These are phyloP conservation scores for Troilus luridus DNA, from an alignment of 2,888 invertebrate species.

Conservation along the genomic window DNA sequence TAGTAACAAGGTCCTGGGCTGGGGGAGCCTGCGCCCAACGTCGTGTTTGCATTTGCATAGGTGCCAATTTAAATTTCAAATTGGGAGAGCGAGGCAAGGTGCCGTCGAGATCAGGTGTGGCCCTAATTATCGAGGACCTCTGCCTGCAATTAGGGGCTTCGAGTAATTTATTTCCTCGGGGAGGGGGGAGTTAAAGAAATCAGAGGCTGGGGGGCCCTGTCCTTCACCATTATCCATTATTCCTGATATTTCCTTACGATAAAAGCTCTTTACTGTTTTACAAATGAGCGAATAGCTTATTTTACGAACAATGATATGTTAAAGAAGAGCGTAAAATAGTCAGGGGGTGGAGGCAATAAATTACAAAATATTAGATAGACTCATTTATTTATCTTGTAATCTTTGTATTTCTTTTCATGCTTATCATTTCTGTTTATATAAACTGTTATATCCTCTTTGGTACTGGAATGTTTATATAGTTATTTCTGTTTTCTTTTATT, in stretches of 20 bases:
- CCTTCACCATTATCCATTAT: not conserved
- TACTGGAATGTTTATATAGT: too few relatives aligned
- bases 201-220: conserved; percentile 42
- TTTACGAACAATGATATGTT: too few relatives aligned
- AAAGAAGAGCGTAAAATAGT: too few relatives aligned
- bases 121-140: conserved; percentile 45
- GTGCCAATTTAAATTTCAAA: conserved; percentile 56
- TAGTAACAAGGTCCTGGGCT: not conserved
- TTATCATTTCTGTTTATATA: too few relatives aligned
- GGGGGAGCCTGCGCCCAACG: not conserved
- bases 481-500: too few relatives aligned
- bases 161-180: conserved; percentile 47
- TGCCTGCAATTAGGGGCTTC: conserved; percentile 48
- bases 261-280: not conserved
- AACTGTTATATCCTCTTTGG: too few relatives aligned
- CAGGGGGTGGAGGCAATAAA: too few relatives aligned
- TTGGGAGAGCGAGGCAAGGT: conserved; percentile 18
- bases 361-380: too few relatives aligned
- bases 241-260: not conserved
- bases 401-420: too few relatives aligned
- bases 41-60: conserved; percentile 49
- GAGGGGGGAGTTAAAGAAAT: not conserved
- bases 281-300: not conserved
- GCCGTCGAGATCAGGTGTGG: conserved; percentile 51
- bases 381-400: too few relatives aligned